A percentile compares a stretch with the other conserved stretches of the same genome.
Conservation (phyloP, 35 echinoderm and acorn worm genomes). For the Ophiothrix spiculata region DNA sequence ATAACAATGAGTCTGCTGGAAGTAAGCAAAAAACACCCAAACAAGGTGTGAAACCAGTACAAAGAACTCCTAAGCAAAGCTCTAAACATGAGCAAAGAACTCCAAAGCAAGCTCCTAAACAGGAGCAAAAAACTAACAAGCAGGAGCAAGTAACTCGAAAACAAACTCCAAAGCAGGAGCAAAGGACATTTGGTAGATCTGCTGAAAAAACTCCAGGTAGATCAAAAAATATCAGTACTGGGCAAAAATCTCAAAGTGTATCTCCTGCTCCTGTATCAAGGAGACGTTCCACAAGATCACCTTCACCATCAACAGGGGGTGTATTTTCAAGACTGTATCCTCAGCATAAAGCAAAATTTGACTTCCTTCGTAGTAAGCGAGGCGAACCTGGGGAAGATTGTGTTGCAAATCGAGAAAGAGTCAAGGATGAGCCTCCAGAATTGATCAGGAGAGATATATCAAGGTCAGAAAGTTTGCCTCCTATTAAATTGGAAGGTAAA, state of each 20-base stretch:
- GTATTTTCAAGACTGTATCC: constrained; percentile 92
- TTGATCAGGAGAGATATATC: constrained; percentile 54
- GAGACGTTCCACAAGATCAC: constrained; percentile 18
- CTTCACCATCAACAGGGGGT: constrained; percentile 19
- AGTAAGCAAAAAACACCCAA: too few species aligned
- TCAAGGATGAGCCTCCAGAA: constrained; percentile 27
- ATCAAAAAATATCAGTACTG: neutral
- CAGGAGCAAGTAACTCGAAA: too few species aligned
- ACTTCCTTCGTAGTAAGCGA: constrained; percentile 64
- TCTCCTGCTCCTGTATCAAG: neutral
- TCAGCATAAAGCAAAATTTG: constrained; percentile 73
- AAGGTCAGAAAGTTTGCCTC: neutral
- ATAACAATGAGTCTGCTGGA: neutral
- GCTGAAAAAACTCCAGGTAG: neutral
- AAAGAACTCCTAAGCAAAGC: too few species aligned
- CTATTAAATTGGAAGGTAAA: neutral
- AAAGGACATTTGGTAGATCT: constrained; percentile 21
- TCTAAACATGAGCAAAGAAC: neutral
- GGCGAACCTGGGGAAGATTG: constrained; percentile 20
- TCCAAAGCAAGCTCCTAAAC: neutral
- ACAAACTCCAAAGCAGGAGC: too few species aligned
- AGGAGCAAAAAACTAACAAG: neutral
- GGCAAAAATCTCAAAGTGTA: neutral
- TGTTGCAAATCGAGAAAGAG: constrained; percentile 27
- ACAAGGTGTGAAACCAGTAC: too few species aligned